Evolutionary conservation across 2,888 invertebrate species (phyloP).

Genomic region (Alentia gelatinosa): DNA sequence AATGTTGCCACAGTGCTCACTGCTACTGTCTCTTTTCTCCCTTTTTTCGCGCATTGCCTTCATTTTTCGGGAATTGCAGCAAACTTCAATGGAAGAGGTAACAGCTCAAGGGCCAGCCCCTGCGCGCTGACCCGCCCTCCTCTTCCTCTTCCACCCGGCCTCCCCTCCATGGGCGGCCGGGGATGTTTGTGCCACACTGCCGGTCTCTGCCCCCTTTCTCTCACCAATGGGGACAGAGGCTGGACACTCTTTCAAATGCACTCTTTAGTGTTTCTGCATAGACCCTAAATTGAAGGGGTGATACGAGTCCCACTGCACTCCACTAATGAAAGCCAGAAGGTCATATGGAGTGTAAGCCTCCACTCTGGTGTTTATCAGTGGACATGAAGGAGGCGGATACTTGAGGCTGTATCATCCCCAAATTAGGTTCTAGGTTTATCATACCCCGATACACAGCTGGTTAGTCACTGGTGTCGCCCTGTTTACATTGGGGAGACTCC

Average conservation of each 20-base stretch:
- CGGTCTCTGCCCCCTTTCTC: not conserved
- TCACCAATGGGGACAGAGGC: not conserved
- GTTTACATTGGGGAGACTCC: too few species aligned
- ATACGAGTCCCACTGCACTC: too few species aligned
- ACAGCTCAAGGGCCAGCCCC: constrained; percentile 74
- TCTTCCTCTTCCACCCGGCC: not conserved
- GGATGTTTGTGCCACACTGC: not conserved
- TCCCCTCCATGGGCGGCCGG: not conserved
- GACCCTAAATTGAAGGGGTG: too few species aligned
- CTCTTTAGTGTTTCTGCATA: too few species aligned
- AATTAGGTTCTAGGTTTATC: too few species aligned
- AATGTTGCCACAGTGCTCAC: constrained; percentile 22
- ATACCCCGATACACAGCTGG: too few species aligned
- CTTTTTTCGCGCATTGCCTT: constrained; percentile 2
- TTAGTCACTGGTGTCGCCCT: not conserved
- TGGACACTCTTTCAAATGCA: too few species aligned
- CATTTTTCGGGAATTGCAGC: constrained; percentile 82
- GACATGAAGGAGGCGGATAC: too few species aligned
- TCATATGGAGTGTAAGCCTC: too few species aligned
- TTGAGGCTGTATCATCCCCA: too few species aligned
- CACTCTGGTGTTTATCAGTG: too few species aligned
- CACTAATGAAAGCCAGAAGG: too few species aligned
- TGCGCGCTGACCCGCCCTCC: not conserved
- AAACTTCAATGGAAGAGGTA: constrained; percentile 98
- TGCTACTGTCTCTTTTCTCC: not conserved